These are phyloP conservation scores for Lutra lutra DNA, from an alignment of 2,797 vertebrate genomes.

Conservation along the genomic window DNA sequence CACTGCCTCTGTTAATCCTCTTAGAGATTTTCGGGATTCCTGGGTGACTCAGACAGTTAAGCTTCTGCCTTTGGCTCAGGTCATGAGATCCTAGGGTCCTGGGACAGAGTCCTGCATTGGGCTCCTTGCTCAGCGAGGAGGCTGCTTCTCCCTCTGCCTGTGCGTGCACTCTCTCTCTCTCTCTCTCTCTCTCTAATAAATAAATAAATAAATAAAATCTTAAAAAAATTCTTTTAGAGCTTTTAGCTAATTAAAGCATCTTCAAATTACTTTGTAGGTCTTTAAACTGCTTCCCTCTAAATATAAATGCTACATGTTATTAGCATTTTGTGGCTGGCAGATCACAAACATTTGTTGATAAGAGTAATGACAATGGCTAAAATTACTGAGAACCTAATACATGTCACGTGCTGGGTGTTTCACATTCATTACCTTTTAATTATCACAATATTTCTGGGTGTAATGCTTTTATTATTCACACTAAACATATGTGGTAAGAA, in stretches of 20 bases:
- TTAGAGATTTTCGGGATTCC: neutral
- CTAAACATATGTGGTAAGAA: neutral
- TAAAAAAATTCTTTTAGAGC: neutral
- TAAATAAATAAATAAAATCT: neutral
- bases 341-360: slow-evolving; percentile 21
- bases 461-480: neutral
- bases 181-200: too few relatives aligned
- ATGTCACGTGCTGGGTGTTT: neutral
- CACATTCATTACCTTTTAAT: slow-evolving; percentile 48
- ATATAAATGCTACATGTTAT: neutral
- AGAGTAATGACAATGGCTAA: neutral
- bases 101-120: too few relatives aligned
- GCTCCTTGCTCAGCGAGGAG: neutral
- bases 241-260: neutral
- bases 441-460: neutral
- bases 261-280: neutral
- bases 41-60: neutral
- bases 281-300: slow-evolving; percentile 40
- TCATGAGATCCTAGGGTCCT: neutral
- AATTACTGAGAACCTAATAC: slow-evolving; percentile 5
- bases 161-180: neutral
- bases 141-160: neutral
- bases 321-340: neutral
- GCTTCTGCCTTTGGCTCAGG: neutral
- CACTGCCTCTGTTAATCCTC: neutral